phyloP scores from a whole-genome alignment of 2,113 vertebrate genomes.

The Hippotragus niger region DNA sequence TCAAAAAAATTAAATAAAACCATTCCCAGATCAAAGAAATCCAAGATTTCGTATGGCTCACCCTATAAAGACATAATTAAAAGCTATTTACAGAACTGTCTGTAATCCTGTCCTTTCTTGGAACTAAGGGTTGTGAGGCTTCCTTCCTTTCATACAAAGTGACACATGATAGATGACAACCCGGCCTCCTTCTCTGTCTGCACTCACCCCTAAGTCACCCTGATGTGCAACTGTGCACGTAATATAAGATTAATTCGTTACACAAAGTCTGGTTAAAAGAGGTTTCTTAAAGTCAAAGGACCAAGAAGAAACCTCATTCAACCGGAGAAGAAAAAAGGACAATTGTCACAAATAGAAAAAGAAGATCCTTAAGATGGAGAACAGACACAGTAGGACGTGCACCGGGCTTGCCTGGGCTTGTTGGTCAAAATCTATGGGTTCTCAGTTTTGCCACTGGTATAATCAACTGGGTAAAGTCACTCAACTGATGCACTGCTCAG shows the following conservation, averaged over 20 bases:
- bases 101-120: not conserved
- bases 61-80: not conserved
- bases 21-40: not conserved
- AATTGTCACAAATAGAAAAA: not conserved
- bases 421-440: not conserved
- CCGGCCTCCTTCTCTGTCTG: not conserved
- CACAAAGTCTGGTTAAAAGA: not conserved
- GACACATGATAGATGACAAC: not conserved
- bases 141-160: slow-evolving; percentile 6
- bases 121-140: not conserved
- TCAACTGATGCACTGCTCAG: not conserved
- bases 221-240: not conserved
- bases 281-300: not conserved
- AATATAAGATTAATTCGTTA: not conserved
- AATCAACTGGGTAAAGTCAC: not conserved
- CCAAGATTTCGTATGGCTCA: not conserved
- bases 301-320: not conserved
- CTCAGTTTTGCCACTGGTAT: not conserved
- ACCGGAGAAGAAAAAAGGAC: not conserved
- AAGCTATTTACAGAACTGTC: not conserved
- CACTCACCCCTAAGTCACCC: not conserved
- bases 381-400: not conserved
- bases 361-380: not conserved
- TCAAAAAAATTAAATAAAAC: not conserved
- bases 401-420: too few species aligned